Base-by-base conservation (phyloP, 2,888 invertebrate genomes). In the Drosophila conformis region DNA sequence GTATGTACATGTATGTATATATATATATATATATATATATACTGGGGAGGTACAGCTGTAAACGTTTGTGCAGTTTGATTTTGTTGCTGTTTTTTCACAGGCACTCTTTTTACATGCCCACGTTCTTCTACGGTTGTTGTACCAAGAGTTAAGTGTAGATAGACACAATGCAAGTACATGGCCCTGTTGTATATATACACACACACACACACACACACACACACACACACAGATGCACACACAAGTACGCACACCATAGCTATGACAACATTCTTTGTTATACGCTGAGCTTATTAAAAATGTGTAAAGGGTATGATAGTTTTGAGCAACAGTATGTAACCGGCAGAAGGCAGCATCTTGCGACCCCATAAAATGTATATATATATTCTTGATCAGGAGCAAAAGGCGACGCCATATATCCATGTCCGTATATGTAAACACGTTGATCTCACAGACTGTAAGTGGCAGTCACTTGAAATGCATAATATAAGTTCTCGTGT, bases 141-240 rank as follows among this genome's bases (percentile, higher is more conserved):
- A 64, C 31, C 49, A 59, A 73, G 53, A 63, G 62, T 36, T 64
- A 33, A 54, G 31, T 46, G 29, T 58, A 58, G 15, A 57, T 31
- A 59, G n/a, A 60, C 54, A 71, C 42, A 70, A 58, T 70, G 57
- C 62, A 73, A 52, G 66, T 66, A 71, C 38, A 72, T 72, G 46
- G 52, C 42, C 13, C 53, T 18, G 18, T 31, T n/a, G 25, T 54
- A 59, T 57, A 56, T 18, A n/a, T n/a, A n/a, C n/a, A 67, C 2
- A 48, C n/a, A 35, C 6, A 42, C 13, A 51, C 11, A 40, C 27
- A 54, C 31, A 60, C 25, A 46, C 42, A 56, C 31, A 33, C 18
- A 40, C 29, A 35, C 21, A 35, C 29, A 35, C 33, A 10, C 4
- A 11, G 31, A 31, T 31, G 31, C 11, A 46, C 42, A 59, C 40